phyloP scores from a whole-genome alignment of 1,140 invertebrate species.

The Formica exsecta region DNA sequence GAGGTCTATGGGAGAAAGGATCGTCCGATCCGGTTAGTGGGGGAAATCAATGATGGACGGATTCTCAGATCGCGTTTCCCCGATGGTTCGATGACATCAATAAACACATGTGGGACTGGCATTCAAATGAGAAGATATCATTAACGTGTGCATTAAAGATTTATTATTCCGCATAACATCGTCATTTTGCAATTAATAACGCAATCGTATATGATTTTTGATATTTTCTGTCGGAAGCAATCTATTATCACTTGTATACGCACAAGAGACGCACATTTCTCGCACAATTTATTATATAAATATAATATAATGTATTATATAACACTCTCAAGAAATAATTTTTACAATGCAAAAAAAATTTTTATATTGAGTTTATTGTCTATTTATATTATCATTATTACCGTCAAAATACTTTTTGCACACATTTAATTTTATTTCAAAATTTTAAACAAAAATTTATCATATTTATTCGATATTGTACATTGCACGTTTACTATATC shows the following conservation, averaged over 20 bases:
- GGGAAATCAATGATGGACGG: slow-evolving; percentile 82
- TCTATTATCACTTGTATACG: background rate
- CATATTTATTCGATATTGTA: background rate
- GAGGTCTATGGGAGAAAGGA: slow-evolving; percentile 72
- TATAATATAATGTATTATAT: slow-evolving; percentile 22
- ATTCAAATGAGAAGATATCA: slow-evolving; percentile 63
- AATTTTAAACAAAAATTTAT: background rate
- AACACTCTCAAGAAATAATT: background rate
- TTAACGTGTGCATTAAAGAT: slow-evolving; percentile 19
- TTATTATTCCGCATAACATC: slow-evolving; percentile 5
- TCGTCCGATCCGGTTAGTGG: slow-evolving; percentile 67
- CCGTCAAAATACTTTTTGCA: background rate
- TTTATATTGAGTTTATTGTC: background rate
- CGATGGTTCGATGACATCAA: slow-evolving; percentile 76
- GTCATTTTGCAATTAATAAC: background rate
- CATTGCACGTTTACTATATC: background rate
- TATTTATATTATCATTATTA: background rate
- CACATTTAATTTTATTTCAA: background rate
- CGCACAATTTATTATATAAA: background rate
- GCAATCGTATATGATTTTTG: background rate
- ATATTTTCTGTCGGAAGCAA: background rate
- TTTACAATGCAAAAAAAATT: background rate
- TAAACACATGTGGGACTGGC: slow-evolving; percentile 72
- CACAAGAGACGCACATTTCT: background rate
- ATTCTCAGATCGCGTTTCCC: slow-evolving; percentile 71